Evolutionary conservation across 2,888 invertebrate species (phyloP), one percentile per base, ranked within the genome.

Genomic region (Scelioninae gen. 2): DNA sequence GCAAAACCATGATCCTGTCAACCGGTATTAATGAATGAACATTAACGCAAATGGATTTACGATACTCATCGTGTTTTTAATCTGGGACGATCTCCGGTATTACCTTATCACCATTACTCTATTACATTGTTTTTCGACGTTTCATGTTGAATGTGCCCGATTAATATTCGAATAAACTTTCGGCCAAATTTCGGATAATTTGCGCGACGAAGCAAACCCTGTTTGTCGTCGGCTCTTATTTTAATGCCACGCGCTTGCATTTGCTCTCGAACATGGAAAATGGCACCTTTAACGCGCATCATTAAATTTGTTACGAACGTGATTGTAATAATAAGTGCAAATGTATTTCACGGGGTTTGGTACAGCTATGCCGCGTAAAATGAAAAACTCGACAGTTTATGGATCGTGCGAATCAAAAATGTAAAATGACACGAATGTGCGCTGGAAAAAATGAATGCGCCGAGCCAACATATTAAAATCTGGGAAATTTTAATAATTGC

Each of bases 1-100:
- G 55, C 57, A 61, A 69, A 69, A 61, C 69, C 61, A 70, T 63
- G 43, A 63, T 63, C n/a, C 41, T 41, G 48, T 68, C 67, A 45
- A 15, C 11, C 16, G 25, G 15, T n/a, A n/a, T n/a, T n/a, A n/a
- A n/a, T n/a, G n/a, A 61, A 46, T 45, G 16, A 11, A 41, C 35
- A 48, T 48, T 48, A 41, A 18, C 22, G 16, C 64, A 18, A 64
- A 25, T 43, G 22, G 33, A 41, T 61, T 50, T 50, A 28, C n/a
- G 31, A 33, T 43, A n/a, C 52, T n/a, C 9, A 9, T 53, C 33
- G 7, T 19, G n/a, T 15, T 64, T 19, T 18, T 16, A 64, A 48
- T 15, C 48, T 3, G 37, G n/a, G n/a, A n/a, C n/a, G n/a, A n/a
- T n/a, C n/a, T n/a, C n/a, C n/a, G n/a, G n/a, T n/a, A n/a, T n/a